Conservation (phyloP, 2,797 vertebrate species). For the Okamejei kenojei region DNA sequence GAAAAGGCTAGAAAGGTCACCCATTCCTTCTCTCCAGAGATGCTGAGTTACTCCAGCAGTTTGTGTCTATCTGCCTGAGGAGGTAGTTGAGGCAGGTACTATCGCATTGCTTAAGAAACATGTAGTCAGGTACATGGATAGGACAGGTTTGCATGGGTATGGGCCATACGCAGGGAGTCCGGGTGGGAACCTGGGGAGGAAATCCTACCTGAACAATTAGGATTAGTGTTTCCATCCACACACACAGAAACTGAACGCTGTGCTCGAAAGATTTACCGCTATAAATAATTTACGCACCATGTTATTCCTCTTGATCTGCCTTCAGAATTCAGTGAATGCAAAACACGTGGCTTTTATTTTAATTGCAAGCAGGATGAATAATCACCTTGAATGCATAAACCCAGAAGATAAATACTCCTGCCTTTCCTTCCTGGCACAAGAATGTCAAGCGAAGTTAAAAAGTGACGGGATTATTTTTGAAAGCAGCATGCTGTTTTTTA, state of each 20-base stretch:
- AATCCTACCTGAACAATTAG: background rate
- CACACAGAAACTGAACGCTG: background rate
- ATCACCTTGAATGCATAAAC: background rate
- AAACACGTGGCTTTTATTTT: background rate
- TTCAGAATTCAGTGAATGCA: background rate
- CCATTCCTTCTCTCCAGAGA: no score
- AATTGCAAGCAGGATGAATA: background rate
- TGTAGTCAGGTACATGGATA: no score
- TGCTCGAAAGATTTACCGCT: background rate
- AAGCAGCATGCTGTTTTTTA: background rate
- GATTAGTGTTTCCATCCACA: background rate
- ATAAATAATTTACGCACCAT: background rate
- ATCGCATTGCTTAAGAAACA: no score
- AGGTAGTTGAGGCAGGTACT: no score
- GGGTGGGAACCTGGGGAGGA: no score
- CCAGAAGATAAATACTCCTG: background rate
- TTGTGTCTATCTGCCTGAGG: no score
- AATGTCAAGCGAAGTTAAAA: background rate
- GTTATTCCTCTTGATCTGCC: background rate
- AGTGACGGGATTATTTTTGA: constrained; percentile 7
- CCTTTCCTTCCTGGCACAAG: background rate
- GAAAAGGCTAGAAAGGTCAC: no score
- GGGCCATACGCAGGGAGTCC: no score
- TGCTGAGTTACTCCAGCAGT: no score
- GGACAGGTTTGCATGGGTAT: no score